phyloP scores from a whole-genome alignment of 2,888 invertebrate genomes.

The Hydriomena furcata region DNA sequence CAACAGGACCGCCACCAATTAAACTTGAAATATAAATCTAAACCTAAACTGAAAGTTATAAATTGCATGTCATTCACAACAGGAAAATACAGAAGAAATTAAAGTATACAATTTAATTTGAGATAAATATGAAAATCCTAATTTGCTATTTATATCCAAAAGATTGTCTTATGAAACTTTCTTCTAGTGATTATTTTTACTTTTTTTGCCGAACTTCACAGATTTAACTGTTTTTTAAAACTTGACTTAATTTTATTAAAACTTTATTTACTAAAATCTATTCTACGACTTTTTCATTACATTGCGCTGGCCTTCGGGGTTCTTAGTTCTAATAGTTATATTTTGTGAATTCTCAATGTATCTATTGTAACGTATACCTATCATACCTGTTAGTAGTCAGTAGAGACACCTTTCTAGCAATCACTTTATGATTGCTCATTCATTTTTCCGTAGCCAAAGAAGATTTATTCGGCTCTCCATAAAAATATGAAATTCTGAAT shows the following conservation, averaged over 20 bases:
- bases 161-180: conserved; percentile 39
- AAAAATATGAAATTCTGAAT: conserved; percentile 73
- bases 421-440: conserved; percentile 65
- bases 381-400: conserved; percentile 40
- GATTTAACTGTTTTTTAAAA: conserved; percentile 24
- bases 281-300: conserved; percentile 31
- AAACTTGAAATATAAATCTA: too few species aligned
- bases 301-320: conserved; percentile 34
- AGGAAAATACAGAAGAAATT: conserved; percentile 21
- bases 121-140: conserved; percentile 30
- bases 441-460: conserved; percentile 74
- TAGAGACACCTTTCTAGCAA: conserved; percentile 47
- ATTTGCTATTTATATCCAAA: conserved; percentile 41
- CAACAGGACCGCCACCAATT: too few species aligned
- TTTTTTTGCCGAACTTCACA: conserved; percentile 29
- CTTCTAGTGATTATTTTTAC: conserved; percentile 43
- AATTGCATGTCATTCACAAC: conserved; percentile 58
- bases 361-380: conserved; percentile 33
- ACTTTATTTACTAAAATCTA: conserved; percentile 23
- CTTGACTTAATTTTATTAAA: conserved; percentile 21
- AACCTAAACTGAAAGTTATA: conserved; percentile 30
- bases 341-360: conserved; percentile 33
- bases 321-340: conserved; percentile 33
- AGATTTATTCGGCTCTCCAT: conserved; percentile 70
- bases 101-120: conserved; percentile 26